A percentile compares a stretch with the other conserved stretches of the same genome.
phyloP scores from a whole-genome alignment of 2,797 vertebrate species.

The Gadopsis marmoratus region DNA sequence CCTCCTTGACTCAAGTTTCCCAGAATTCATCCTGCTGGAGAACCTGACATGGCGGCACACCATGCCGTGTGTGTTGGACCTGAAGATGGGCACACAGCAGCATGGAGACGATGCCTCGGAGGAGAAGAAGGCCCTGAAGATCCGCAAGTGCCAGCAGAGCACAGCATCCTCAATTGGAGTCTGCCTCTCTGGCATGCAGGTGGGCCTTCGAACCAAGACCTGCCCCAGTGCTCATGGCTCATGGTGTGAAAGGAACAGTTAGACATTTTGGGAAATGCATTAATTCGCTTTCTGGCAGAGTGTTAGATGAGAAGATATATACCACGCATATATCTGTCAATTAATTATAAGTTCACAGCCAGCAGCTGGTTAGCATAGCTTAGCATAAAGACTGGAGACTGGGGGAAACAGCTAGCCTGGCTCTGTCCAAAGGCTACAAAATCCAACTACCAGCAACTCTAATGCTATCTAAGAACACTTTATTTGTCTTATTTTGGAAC shows the following conservation, averaged over 20 bases:
- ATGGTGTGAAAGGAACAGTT: neutral
- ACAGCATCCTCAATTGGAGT: constrained; percentile 94
- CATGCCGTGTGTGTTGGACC: constrained; percentile 94
- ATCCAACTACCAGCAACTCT: neutral
- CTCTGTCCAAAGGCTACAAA: neutral
- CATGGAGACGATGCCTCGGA: constrained; percentile 94
- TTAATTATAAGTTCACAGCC: no score
- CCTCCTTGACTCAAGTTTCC: constrained; percentile 70
- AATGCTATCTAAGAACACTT: neutral
- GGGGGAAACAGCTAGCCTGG: neutral
- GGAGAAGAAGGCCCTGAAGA: constrained; percentile 94
- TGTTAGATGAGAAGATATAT: no score
- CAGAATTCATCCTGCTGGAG: constrained; percentile 97
- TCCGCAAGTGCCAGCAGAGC: constrained; percentile 95
- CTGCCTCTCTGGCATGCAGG: constrained; percentile 97
- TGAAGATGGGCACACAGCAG: constrained; percentile 97
- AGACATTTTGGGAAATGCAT: neutral
- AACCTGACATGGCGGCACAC: constrained; percentile 94
- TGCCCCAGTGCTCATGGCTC: neutral
- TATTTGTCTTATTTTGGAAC: neutral
- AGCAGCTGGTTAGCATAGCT: neutral
- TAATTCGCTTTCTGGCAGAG: no score
- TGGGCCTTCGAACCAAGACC: constrained; percentile 67
- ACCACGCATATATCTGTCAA: no score
- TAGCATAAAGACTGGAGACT: neutral